Percentiles rank a stretch among this genome's conserved stretches.
phyloP scores from a whole-genome alignment of 2,797 vertebrate genomes.

The Somateria mollissima region DNA sequence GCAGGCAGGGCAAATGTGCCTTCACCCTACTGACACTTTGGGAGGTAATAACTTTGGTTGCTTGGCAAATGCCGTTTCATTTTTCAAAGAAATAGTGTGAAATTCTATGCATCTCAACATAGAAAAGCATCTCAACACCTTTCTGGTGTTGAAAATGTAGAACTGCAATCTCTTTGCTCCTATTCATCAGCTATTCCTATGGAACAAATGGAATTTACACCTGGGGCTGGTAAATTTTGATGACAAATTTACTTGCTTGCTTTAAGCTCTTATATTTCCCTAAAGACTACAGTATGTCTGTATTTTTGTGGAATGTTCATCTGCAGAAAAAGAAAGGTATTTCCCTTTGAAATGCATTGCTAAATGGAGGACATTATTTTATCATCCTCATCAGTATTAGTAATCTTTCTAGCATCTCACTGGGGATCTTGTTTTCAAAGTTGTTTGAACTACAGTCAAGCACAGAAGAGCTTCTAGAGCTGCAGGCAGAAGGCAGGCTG shows the following conservation, averaged over 20 bases:
- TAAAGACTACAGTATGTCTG: not conserved
- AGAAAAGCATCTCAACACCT: too few species aligned
- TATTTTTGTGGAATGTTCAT: not conserved
- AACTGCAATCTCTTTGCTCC: not conserved
- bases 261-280: not conserved
- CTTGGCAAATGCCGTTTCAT: not conserved
- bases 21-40: not conserved
- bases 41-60: fast-evolving
- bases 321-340: not conserved
- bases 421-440: not conserved
- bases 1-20: not conserved
- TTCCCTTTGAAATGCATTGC: not conserved
- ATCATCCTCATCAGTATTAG: not conserved
- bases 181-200: not conserved
- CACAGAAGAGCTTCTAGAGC: not conserved
- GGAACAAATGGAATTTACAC: not conserved
- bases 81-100: not conserved
- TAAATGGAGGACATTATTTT: not conserved
- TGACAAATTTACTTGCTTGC: not conserved
- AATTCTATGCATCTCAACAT: not conserved
- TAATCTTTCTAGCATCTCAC: not conserved
- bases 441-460: not conserved
- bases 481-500: not conserved
- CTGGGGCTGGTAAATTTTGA: not conserved
- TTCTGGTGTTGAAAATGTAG: not conserved